Conservation (phyloP, 2,113 vertebrate species). For the Thunnus maccoyii region DNA sequence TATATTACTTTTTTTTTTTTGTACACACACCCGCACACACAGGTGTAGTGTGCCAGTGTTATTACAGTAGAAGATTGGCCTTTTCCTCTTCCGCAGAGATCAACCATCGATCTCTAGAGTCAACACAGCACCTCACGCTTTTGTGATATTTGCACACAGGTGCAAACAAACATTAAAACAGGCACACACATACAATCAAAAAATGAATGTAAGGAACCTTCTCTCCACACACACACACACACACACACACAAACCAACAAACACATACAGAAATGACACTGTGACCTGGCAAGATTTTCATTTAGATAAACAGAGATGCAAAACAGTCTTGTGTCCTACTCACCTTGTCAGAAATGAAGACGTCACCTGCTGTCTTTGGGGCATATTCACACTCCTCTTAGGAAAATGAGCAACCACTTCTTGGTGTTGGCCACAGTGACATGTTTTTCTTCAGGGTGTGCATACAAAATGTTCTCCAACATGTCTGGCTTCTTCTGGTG, state of each 20-base stretch:
- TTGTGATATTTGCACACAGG: slow-evolving; percentile 73
- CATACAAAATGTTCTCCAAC: slow-evolving; percentile 75
- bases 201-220: slow-evolving; percentile 9
- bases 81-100: slow-evolving; percentile 72
- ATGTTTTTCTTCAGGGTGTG: slow-evolving; percentile 41
- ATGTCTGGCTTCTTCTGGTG: slow-evolving; percentile 74
- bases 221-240: slow-evolving; percentile 18
- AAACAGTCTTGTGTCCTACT: slow-evolving; percentile 43
- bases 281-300: slow-evolving; percentile 43
- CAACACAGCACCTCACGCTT: slow-evolving; percentile 64
- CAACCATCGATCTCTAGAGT: slow-evolving; percentile 76
- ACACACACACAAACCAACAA: slow-evolving; percentile 20
- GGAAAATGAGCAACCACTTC: slow-evolving; percentile 54
- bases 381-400: slow-evolving; percentile 12
- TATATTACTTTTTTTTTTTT: not conserved
- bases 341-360: slow-evolving; percentile 57
- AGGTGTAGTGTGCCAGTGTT: slow-evolving; percentile 49
- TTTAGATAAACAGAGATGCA: slow-evolving; percentile 49
- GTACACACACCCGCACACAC: not conserved
- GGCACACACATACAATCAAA: slow-evolving; percentile 32
- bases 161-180: slow-evolving; percentile 65
- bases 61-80: slow-evolving; percentile 76
- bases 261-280: slow-evolving; percentile 17
- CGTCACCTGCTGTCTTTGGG: slow-evolving; percentile 39
- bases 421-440: slow-evolving; percentile 24